phyloP scores from a whole-genome alignment of 2,888 invertebrate genomes.

The Polydesmus complanatus region DNA sequence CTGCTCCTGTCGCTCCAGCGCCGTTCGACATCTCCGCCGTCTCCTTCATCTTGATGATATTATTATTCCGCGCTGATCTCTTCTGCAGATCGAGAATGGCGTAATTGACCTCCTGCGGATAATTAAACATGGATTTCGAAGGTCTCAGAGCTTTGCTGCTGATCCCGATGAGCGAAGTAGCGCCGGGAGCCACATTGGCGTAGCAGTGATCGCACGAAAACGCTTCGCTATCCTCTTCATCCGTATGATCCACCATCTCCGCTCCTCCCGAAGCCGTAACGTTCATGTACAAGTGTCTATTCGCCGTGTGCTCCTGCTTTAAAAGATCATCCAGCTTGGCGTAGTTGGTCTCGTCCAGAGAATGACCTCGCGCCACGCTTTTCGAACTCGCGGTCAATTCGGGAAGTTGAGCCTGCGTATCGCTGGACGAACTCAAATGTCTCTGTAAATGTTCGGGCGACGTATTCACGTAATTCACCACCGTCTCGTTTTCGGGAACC shows the following conservation, averaged over 20 bases:
- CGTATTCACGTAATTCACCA: neutral
- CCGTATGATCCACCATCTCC: slow-evolving; percentile 25
- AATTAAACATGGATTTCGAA: neutral
- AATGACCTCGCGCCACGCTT: slow-evolving; percentile 11
- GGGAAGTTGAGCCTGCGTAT: slow-evolving; percentile 3
- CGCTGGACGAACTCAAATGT: slow-evolving; percentile 4
- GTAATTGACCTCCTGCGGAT: slow-evolving; percentile 51
- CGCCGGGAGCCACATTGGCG: slow-evolving; percentile 20
- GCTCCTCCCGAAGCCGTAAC: slow-evolving; percentile 33
- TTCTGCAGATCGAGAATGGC: slow-evolving; percentile 53
- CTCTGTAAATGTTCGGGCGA: neutral
- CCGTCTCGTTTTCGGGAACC: slow-evolving; percentile 11
- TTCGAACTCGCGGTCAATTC: neutral
- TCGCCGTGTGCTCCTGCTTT: slow-evolving; percentile 21
- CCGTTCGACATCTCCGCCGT: slow-evolving; percentile 18
- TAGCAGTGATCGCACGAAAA: slow-evolving; percentile 20
- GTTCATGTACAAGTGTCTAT: slow-evolving; percentile 34
- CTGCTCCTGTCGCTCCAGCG: slow-evolving; percentile 22
- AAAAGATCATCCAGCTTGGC: slow-evolving; percentile 25
- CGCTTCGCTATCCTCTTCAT: neutral
- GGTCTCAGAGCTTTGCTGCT: neutral
- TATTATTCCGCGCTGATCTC: slow-evolving; percentile 17
- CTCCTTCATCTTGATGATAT: slow-evolving; percentile 2
- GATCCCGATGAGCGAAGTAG: slow-evolving; percentile 1
- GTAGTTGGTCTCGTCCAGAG: slow-evolving; percentile 24